A percentile compares a stretch with the other conserved stretches of the same genome.
Evolutionary conservation across 2,888 invertebrate species (phyloP).

Genomic region (Neria commutata): DNA sequence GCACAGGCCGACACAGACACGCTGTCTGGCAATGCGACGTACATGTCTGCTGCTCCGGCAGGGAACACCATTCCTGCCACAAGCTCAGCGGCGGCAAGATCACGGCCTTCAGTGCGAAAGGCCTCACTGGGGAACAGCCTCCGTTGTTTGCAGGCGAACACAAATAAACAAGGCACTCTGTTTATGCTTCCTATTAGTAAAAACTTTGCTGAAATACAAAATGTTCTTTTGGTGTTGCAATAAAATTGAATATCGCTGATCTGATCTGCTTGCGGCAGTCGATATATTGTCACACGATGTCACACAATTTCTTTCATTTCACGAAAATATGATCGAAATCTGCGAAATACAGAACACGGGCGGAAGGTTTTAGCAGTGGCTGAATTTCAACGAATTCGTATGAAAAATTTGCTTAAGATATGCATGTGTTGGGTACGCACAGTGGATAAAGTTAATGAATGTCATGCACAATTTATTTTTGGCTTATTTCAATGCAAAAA

Average conservation of each 20-base stretch:
- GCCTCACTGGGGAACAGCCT: conserved; percentile 36
- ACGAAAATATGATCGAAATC: conserved; percentile 52
- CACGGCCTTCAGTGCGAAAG: not conserved
- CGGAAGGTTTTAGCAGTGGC: not conserved
- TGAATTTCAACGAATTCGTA: not conserved
- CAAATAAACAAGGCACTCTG: conserved; percentile 22
- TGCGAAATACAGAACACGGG: conserved; percentile 4
- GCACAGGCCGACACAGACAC: conserved; percentile 22
- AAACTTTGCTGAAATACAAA: conserved; percentile 44
- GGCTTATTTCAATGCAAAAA: too few species aligned
- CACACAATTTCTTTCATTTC: conserved; percentile 35
- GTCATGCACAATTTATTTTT: too few species aligned
- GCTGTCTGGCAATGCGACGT: conserved; percentile 35
- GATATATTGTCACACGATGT: not conserved
- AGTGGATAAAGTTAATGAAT: not conserved
- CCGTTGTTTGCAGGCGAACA: not conserved
- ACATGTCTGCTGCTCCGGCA: conserved; percentile 32
- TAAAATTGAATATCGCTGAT: conserved; percentile 39
- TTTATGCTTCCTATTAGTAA: conserved; percentile 42
- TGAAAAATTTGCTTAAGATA: not conserved
- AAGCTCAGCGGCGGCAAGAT: conserved; percentile 32
- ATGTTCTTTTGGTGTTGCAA: conserved; percentile 27
- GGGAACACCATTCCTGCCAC: conserved; percentile 40
- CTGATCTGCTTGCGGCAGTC: conserved; percentile 3
- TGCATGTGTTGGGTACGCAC: not conserved